phyloP scores from a whole-genome alignment of 2,888 invertebrate genomes.

The Embidobia sp. region DNA sequence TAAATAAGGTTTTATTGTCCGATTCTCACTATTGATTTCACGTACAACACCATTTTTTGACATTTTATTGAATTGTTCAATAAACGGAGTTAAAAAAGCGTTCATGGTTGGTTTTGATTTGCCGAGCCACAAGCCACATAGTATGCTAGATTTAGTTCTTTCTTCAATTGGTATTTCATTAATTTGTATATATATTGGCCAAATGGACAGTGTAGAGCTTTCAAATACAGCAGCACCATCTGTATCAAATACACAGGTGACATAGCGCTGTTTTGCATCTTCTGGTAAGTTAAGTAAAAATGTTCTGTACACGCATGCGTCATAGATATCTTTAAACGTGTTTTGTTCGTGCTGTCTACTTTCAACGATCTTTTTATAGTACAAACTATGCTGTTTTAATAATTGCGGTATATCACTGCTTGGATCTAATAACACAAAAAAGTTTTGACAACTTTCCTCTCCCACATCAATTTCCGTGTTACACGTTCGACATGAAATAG shows the following conservation, averaged over 20 bases:
- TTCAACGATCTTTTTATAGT: constrained; percentile 21
- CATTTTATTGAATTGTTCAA: constrained; percentile 23
- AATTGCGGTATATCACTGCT: constrained; percentile 3
- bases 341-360: neutral
- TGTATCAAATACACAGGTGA: constrained; percentile 18
- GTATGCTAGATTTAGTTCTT: constrained; percentile 6
- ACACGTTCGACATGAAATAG: neutral
- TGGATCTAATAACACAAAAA: constrained; percentile 11
- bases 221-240: constrained; percentile 3
- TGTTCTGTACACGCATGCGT: constrained; percentile 4
- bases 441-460: neutral
- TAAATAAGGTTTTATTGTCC: constrained; percentile 17
- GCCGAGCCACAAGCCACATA: constrained; percentile 43
- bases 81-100: constrained; percentile 32
- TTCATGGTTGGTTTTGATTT: constrained; percentile 27
- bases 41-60: constrained; percentile 19
- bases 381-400: neutral
- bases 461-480: neutral
- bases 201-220: constrained; percentile 19
- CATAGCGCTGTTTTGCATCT: neutral
- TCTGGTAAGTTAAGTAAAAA: constrained; percentile 9
- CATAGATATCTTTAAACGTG: constrained; percentile 18
- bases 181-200: constrained; percentile 19
- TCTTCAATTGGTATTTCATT: constrained; percentile 20
- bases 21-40: constrained; percentile 20